phyloP scores from a whole-genome alignment of 2,797 vertebrate genomes.

The Potorous gilbertii region DNA sequence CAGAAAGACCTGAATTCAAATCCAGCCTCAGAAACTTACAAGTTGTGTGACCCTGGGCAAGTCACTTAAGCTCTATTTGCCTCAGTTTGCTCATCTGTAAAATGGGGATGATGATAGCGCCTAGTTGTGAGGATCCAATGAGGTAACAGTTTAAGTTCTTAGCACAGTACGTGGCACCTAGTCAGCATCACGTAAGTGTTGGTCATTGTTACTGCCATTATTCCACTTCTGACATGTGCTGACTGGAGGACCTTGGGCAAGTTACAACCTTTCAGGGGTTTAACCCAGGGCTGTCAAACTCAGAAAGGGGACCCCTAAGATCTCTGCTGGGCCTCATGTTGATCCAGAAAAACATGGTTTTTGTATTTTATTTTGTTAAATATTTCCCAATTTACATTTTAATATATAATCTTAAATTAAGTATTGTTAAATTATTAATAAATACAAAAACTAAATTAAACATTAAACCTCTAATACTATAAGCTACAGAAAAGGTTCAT shows the following conservation, averaged over 20 bases:
- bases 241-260: neutral
- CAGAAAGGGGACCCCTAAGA: neutral
- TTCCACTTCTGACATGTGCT: neutral
- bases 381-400: no score
- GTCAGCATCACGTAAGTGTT: neutral
- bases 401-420: no score
- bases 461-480: no score
- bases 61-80: neutral
- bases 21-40: no score
- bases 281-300: neutral
- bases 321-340: neutral
- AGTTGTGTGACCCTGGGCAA: neutral
- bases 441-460: no score
- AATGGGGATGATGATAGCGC: neutral
- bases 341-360: neutral
- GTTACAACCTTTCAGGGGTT: neutral
- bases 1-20: no score
- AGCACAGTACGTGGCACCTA: neutral
- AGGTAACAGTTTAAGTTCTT: neutral
- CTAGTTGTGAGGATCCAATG: neutral
- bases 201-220: neutral
- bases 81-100: constrained; percentile 15
- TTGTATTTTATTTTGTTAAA: no score
- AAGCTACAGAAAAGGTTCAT: no score
- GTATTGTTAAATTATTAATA: no score